Percentiles rank a stretch among this genome's conserved stretches.
These are phyloP conservation scores for Colinus virginianus DNA, from an alignment of 2,113 vertebrate genomes.

Conservation along the genomic window DNA sequence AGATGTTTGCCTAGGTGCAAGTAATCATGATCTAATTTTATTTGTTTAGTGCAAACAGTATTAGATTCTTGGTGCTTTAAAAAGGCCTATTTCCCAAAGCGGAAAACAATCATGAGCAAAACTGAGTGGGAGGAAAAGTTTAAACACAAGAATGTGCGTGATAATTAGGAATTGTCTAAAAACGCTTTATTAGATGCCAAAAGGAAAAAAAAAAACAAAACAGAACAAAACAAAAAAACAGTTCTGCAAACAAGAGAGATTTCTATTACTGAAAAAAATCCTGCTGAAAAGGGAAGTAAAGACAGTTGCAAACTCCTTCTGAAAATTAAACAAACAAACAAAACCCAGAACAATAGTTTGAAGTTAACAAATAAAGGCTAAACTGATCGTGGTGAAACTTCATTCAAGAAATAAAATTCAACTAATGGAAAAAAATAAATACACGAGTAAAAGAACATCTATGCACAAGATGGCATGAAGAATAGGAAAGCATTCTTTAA, in stretches of 20 bases:
- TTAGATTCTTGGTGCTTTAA: conserved; percentile 5
- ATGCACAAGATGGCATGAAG: background rate
- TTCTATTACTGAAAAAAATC: background rate
- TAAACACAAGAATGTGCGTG: conserved; percentile 25
- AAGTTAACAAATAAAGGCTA: background rate
- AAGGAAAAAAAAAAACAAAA: background rate
- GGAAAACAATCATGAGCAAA: conserved; percentile 38
- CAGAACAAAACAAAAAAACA: background rate
- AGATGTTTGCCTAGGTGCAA: conserved; percentile 18
- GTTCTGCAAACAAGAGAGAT: conserved; percentile 25
- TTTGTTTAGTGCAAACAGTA: conserved; percentile 46
- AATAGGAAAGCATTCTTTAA: background rate
- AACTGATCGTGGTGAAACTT: background rate
- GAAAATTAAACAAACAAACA: background rate
- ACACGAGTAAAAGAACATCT: background rate
- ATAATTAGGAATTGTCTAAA: conserved; percentile 61
- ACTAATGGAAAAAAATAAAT: background rate
- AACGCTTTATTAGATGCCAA: conserved; percentile 40
- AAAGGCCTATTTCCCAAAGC: conserved; percentile 33
- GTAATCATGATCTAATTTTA: conserved; percentile 31
- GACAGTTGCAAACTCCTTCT: background rate
- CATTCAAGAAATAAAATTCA: background rate
- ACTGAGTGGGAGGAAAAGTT: conserved; percentile 46
- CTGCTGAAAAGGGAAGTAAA: background rate
- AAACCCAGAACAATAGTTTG: background rate